Conservation (phyloP, 1,140 invertebrate species). For the Lysiphlebus fabarum region DNA sequence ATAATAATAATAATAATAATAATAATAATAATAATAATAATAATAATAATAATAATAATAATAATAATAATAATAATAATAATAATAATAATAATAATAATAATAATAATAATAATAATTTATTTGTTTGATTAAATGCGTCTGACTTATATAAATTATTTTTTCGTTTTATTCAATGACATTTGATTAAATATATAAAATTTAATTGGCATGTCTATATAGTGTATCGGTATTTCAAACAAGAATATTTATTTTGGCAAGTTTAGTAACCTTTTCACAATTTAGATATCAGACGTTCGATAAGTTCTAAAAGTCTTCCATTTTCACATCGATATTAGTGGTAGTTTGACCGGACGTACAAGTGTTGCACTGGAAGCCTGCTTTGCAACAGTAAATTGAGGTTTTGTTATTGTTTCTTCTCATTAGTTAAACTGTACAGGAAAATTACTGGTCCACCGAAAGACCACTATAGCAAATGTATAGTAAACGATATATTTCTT, state of each 20-base stretch:
- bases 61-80: not conserved
- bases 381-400: conserved; percentile 13
- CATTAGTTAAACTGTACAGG: conserved; percentile 41
- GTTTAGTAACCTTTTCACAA: too few species aligned
- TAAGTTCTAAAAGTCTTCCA: conserved; percentile 13
- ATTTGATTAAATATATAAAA: too few species aligned
- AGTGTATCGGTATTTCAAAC: too few species aligned
- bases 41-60: too few species aligned
- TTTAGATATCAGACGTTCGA: not conserved
- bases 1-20: too few species aligned
- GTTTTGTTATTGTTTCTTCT: conserved; percentile 33
- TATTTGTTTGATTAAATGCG: too few species aligned
- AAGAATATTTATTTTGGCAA: too few species aligned
- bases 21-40: not conserved
- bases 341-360: conserved; percentile 26
- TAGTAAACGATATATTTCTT: conserved; percentile 41
- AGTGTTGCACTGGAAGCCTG: conserved; percentile 33
- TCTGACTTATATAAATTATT: too few species aligned
- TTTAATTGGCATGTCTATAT: too few species aligned
- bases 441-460: conserved; percentile 40
- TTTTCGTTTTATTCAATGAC: too few species aligned
- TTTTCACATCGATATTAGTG: conserved; percentile 33
- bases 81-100: too few species aligned
- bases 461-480: conserved; percentile 46
- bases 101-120: too few species aligned